Conservation (phyloP, 2,888 invertebrate species). For the Parascotia fuliginaria region DNA sequence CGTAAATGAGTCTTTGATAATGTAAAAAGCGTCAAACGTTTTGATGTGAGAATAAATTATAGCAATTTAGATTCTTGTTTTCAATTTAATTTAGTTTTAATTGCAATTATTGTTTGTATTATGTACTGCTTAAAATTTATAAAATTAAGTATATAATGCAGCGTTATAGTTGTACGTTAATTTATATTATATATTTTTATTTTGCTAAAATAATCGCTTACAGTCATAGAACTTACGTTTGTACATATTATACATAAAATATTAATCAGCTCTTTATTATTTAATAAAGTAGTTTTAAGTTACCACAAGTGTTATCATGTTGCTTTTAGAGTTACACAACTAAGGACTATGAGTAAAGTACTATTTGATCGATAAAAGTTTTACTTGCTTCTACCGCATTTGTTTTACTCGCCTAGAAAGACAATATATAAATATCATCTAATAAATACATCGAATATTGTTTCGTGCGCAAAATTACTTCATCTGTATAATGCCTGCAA, state of each 20-base stretch:
- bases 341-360: not conserved
- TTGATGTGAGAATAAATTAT: not conserved
- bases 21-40: constrained; percentile 7
- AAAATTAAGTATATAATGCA: constrained; percentile 20
- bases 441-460: no score
- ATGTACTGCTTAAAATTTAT: not conserved
- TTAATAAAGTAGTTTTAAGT: constrained; percentile 37
- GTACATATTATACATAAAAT: constrained; percentile 36
- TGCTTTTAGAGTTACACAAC: constrained; percentile 17
- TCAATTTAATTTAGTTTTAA: not conserved
- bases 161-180: constrained; percentile 8
- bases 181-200: not conserved
- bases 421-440: no score
- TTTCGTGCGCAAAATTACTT: no score
- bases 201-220: not conserved
- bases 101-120: not conserved
- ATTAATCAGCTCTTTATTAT: constrained; percentile 25
- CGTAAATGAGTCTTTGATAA: not conserved
- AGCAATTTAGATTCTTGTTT: not conserved
- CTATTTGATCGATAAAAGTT: not conserved
- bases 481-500: no score
- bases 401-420: no score
- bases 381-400: no score
- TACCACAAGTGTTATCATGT: constrained; percentile 19
- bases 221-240: constrained; percentile 15